Base-by-base conservation (phyloP, 1,140 invertebrate species). In the Ditylenchus dipsaci region DNA sequence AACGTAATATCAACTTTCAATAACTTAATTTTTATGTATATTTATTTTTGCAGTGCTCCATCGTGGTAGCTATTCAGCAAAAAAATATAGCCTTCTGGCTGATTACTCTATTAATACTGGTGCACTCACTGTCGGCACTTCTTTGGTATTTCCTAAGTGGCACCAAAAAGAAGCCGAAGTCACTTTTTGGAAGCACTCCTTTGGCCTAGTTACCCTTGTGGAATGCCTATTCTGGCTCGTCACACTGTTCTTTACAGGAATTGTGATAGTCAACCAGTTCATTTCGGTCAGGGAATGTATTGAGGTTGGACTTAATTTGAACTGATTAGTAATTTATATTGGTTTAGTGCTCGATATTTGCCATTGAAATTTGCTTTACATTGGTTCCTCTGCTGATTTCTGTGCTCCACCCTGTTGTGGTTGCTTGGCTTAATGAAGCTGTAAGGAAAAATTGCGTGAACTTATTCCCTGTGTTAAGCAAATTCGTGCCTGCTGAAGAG, bases 61-160 rank as follows among this genome's bases (percentile, higher is more conserved):
- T 70, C 9, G 42, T 38, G 13, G 5, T 70, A 17, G 68, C 65
- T 43, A 65, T 70, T 69, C 63, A 59, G 29, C 63, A 70, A 27
- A 66, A 68, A 13, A 5, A 33, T 61, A 5, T 33, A 7, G 59
- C 59, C 3, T 61, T 61, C n/a, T 61, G 59, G 59, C 26, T 61
- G 21, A 30, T 61, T 21, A 61, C 59, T 7, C 26, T 61, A 8
- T 21, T 61, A 5, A 27, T 43, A 7, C 8, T 27, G n/a, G 3
- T 43, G 19, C 59, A 61, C 26, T 61, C n/a, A 7, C 19, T 61
- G n/a, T 7, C 59, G 27, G 38, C 59, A 19, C 38, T 61, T 8
- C 13, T 61, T 61, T 61, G 59, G 59, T 21, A 33, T 53, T 19
- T 3, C 49, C 1, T 53, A 53, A 53, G 15, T 26, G 15, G 15